Conservation (phyloP, 2,797 vertebrate species). For the Sebastes cheni region DNA sequence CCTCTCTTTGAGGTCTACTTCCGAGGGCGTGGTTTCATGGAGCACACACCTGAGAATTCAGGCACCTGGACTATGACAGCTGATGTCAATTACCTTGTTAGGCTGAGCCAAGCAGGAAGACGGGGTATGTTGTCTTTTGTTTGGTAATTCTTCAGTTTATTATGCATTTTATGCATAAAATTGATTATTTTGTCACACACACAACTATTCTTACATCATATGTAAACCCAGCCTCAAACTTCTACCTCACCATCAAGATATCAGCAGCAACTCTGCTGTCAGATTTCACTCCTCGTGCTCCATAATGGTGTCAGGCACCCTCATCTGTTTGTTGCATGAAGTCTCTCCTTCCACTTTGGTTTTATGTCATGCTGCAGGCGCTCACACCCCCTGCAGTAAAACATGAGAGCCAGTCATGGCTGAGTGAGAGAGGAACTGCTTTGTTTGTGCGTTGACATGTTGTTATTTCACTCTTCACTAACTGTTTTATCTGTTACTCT, state of each 20-base stretch:
- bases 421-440: neutral
- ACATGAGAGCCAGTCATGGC: neutral
- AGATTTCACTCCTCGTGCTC: conserved; percentile 21
- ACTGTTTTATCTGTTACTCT: conserved; percentile 1
- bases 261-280: conserved; percentile 25
- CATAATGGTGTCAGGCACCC: neutral
- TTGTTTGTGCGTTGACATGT: neutral
- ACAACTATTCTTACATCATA: too few species aligned
- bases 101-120: too few species aligned
- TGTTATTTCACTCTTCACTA: neutral
- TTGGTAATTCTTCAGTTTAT: too few species aligned
- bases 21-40: neutral
- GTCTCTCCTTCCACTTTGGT: neutral
- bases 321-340: neutral
- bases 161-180: too few species aligned
- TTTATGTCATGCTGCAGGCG: conserved; percentile 27
- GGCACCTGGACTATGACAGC: neutral
- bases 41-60: accelerated
- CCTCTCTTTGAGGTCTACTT: too few species aligned
- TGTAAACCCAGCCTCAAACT: too few species aligned
- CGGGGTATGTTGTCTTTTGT: too few species aligned
- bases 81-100: neutral
- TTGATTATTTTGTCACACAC: too few species aligned
- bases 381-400: conserved; percentile 37
- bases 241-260: too few species aligned